Evolutionary conservation across 2,797 vertebrate genomes (phyloP), one percentile per base, ranked within the genome.

Genomic region (Dryobates pubescens): DNA sequence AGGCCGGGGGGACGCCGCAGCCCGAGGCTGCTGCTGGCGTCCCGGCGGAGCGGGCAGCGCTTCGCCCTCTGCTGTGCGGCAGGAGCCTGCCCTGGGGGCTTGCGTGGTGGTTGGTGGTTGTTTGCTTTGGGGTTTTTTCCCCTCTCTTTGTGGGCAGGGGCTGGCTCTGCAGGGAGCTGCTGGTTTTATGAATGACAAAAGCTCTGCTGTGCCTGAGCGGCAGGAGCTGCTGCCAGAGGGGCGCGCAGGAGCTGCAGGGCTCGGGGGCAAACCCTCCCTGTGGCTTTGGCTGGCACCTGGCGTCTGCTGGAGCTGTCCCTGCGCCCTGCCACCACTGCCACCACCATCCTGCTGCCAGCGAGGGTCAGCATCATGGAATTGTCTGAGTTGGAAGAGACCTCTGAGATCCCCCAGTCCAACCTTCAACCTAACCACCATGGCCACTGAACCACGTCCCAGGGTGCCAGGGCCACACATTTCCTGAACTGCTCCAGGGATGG

Each of bases 111-210:
- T 13, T 13, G 38, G 4, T 38, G 38, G 38, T 13, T 38, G 38
- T 5, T 38, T 38, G 38, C 11, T 5, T 36, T 36, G 36, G 36
- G 13, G 3, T 45, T 20, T 54, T 13, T 69, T 36, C 16, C 47
- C 22, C 20, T 23, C 47, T 49, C 47, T 13, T 38, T 38, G 88
- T 57, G 80, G 77, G 41, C 87, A 56, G 13, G 18, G 69, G 30
- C 85, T 95, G 64, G 2, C 67, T 77, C 26, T 27, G 65, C 85
- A 41, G n/a, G 13, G 10, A 77, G 82, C 91, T 68, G 4, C 54
- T 92, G 84, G 65, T 93, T 92, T 92, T 91, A 71, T 95, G 92
- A 96, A 94, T 94, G 94, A 80, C 82, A 93, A 90, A 76, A 20
- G 83, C 84, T 63, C 27, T 43, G 26, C 0, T 53, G 67, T 74